Evolutionary conservation across 2,888 invertebrate species (phyloP).

Genomic region (Xiphydria camelus): DNA sequence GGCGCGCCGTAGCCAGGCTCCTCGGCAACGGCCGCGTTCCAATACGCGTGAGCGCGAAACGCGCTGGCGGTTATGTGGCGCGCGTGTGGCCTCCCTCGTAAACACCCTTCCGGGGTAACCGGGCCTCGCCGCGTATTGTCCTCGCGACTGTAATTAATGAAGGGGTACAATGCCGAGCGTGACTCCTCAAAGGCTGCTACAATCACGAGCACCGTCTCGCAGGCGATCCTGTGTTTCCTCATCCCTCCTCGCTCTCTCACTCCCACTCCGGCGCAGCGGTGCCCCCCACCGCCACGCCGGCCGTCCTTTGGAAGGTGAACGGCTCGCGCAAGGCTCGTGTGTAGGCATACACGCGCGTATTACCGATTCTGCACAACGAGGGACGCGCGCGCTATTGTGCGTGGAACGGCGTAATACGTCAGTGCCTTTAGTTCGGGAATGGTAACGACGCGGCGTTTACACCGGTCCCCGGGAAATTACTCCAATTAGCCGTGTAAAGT

Average conservation of each 20-base stretch:
- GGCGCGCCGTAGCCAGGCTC: too few relatives aligned
- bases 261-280: too few relatives aligned
- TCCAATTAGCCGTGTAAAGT: constrained; percentile 42
- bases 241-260: not conserved
- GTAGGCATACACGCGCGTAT: not conserved
- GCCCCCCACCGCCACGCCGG: not conserved
- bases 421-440: constrained; percentile 29
- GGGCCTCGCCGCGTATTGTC: constrained; percentile 32
- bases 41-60: too few relatives aligned
- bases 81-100: too few relatives aligned
- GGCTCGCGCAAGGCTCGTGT: not conserved
- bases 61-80: too few relatives aligned
- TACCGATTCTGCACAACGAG: not conserved
- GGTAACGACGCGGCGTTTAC: constrained; percentile 44
- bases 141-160: constrained; percentile 43
- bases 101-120: not conserved
- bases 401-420: constrained; percentile 31
- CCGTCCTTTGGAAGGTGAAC: not conserved
- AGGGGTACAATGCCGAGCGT: constrained; percentile 31
- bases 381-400: constrained; percentile 19
- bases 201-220: not conserved
- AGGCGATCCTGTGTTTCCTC: not conserved
- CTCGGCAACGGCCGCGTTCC: too few relatives aligned
- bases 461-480: constrained; percentile 46
- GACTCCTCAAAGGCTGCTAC: constrained; percentile 29